These are phyloP conservation scores for Macrosteles quadrilineatus DNA, from an alignment of 1,140 invertebrate species.

Conservation along the genomic window DNA sequence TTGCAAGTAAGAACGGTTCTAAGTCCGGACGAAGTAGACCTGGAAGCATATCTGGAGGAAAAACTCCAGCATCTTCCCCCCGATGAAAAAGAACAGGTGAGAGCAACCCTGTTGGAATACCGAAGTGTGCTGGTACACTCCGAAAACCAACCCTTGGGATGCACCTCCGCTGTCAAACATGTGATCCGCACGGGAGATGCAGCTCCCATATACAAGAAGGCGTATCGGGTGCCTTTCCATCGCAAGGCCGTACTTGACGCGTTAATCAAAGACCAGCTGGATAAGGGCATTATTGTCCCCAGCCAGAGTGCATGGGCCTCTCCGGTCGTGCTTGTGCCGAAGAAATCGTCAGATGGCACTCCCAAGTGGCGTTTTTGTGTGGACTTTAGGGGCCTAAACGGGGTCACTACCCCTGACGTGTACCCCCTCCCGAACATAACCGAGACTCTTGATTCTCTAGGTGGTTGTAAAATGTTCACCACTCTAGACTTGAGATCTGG, in stretches of 20 bases:
- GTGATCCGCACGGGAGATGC: neutral
- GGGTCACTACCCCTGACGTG: conserved; percentile 35
- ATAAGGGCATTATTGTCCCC: neutral
- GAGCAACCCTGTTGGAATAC: neutral
- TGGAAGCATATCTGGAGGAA: neutral
- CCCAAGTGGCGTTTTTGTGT: conserved; percentile 34
- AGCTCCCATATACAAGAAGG: neutral
- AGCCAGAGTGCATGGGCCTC: conserved; percentile 30
- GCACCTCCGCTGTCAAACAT: neutral
- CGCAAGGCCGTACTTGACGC: neutral
- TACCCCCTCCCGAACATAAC: too few relatives aligned
- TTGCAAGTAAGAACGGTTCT: neutral
- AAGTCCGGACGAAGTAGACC: neutral
- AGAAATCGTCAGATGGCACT: conserved; percentile 27
- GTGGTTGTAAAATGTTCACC: conserved; percentile 40
- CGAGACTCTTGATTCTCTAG: conserved; percentile 51
- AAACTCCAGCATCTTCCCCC: neutral
- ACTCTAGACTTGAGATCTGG: conserved; percentile 48
- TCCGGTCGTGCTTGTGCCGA: conserved; percentile 34
- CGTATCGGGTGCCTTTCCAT: too few relatives aligned
- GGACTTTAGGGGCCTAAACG: conserved; percentile 41
- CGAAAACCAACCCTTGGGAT: neutral
- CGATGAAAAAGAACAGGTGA: neutral
- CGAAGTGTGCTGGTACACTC: neutral
- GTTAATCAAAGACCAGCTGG: neutral